Evolutionary conservation across 2,888 invertebrate species (phyloP), one percentile per base, ranked within the genome.

Genomic region (Lottia scabra): DNA sequence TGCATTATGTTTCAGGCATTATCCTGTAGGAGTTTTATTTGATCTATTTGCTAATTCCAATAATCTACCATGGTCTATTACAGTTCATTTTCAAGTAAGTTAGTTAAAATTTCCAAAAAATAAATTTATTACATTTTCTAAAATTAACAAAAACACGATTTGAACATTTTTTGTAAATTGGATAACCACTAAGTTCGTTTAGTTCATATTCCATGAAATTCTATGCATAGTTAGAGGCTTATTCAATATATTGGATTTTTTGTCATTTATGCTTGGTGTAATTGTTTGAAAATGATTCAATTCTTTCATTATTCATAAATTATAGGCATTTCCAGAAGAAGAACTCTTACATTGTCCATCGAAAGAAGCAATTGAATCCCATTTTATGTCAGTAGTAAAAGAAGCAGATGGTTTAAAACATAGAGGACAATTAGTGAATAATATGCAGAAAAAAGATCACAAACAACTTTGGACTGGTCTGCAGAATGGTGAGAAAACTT

Each of bases 391-490:
- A 26, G 95, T 95, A 78, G 92, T 99, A 12, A 99, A 99, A 90
- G 99, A 99, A 91, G 99, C 99, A 0, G 99, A 99, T 91, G 95
- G 96, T n/a, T 91, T 99, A 63, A 99, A 99, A 89, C 98, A 99
- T 88, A 92, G 96, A 80, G 95, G 96, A 10, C 95, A 87, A 74
- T 81, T 90, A 4, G 89, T 91, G 46, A 89, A 88, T 66, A 80
- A 83, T 43, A 91, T 91, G 91, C 89, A 89, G 83, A 96, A 97
- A 87, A 97, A 97, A 88, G 99, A 99, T 85, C 98, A 99, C 87
- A 96, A 95, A 89, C 97, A 98, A 86, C 91, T 99, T 16, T 99
- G 98, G 98, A 92, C 94, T 66, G 98, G 98, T 43, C 91, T 99
- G 77, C 93, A 95, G 86, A 97, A 98, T 92, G 97, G 96, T 96